Evolutionary conservation across 2,113 vertebrate species (phyloP).

Genomic region (Beaufortia kweichowensis): DNA sequence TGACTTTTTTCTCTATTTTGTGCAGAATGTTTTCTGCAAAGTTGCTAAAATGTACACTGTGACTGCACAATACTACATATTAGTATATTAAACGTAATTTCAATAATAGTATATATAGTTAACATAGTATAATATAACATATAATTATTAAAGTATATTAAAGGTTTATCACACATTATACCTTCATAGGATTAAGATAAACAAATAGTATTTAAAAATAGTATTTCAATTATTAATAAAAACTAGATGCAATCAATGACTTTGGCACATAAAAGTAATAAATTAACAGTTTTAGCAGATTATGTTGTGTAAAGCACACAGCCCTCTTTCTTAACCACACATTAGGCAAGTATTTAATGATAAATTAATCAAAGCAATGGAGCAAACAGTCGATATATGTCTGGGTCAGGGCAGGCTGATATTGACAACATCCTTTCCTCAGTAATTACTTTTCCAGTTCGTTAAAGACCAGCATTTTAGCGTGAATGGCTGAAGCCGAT

Average conservation of each 20-base stretch:
- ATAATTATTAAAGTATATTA: no score
- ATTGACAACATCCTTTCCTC: constrained; percentile 33
- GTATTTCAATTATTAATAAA: no score
- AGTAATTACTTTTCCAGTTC: constrained; percentile 53
- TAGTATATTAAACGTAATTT: no score
- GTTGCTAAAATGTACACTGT: no score
- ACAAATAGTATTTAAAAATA: no score
- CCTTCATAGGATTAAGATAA: no score
- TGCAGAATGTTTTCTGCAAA: no score
- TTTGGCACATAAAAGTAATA: neutral
- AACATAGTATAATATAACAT: no score
- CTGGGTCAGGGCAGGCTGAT: constrained; percentile 24
- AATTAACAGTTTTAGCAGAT: constrained; percentile 30
- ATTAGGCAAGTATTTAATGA: constrained; percentile 28
- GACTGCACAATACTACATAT: no score
- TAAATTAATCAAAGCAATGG: constrained; percentile 36
- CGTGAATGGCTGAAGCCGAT: constrained; percentile 21
- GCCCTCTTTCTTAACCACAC: constrained; percentile 15
- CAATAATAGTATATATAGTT: no score
- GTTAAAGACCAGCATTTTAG: constrained; percentile 45
- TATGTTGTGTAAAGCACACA: constrained; percentile 11
- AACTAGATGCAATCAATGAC: neutral
- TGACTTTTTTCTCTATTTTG: no score
- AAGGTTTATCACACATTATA: no score
- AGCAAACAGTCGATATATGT: constrained; percentile 42